Percentiles rank a stretch among this genome's conserved stretches.
Evolutionary conservation across 2,888 invertebrate genomes (phyloP).

Genomic region (Panzeria rudis): DNA sequence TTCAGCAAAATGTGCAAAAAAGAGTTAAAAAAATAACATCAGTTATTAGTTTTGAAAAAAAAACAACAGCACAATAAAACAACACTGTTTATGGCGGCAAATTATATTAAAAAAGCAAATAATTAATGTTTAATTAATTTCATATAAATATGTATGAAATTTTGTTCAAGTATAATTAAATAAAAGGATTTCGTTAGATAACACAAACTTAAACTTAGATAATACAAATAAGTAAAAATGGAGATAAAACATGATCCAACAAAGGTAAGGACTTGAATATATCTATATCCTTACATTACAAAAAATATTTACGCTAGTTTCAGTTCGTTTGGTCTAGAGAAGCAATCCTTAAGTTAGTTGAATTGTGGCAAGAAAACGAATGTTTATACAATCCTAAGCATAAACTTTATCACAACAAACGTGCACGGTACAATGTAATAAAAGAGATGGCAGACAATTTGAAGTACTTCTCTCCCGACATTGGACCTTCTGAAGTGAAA

Average conservation of each 20-base stretch:
- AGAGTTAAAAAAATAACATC: background rate
- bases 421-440: background rate
- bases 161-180: no score
- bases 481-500: conserved; percentile 27
- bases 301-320: background rate
- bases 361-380: conserved; percentile 13
- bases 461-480: conserved; percentile 1
- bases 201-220: no score
- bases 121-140: no score
- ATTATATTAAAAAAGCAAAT: no score
- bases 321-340: conserved; percentile 29
- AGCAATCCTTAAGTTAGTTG: conserved; percentile 19
- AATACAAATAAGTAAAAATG: background rate
- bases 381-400: conserved; percentile 35
- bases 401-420: background rate
- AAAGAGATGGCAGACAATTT: conserved; percentile 1
- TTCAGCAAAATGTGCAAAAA: background rate
- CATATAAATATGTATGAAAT: no score
- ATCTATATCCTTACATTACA: no score
- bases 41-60: no score
- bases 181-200: background rate
- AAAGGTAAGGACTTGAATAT: background rate
- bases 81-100: no score
- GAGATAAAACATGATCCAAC: background rate
- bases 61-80: no score